phyloP scores from a whole-genome alignment of 2,797 vertebrate species.

The Argentina silus region DNA sequence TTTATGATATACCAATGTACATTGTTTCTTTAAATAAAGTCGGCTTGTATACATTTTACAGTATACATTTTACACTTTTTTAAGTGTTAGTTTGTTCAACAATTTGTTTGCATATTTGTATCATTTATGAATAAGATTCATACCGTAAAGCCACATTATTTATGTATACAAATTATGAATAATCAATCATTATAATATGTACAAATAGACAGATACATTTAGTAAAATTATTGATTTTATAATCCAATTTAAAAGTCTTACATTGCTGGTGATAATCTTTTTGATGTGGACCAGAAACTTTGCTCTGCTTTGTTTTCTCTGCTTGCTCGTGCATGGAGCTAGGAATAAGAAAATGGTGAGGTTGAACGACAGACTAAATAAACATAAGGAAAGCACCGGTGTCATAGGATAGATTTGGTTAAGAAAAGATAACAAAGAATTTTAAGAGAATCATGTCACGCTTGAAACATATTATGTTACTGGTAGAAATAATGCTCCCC shows the following conservation, averaged over 20 bases:
- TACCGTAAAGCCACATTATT: too few relatives aligned
- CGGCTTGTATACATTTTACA: too few relatives aligned
- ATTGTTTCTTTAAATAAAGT: background rate
- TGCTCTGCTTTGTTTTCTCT: slow-evolving; percentile 27
- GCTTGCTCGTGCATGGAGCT: slow-evolving; percentile 37
- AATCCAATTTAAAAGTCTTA: background rate
- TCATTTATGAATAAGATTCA: too few relatives aligned
- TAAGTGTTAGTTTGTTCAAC: too few relatives aligned
- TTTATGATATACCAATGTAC: background rate
- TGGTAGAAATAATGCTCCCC: background rate
- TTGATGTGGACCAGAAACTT: background rate
- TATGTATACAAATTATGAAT: too few relatives aligned
- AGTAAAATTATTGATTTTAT: background rate
- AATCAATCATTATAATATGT: too few relatives aligned
- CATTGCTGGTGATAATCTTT: background rate
- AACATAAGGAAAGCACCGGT: slow-evolving; percentile 53
- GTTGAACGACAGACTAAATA: slow-evolving; percentile 69
- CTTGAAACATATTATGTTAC: slow-evolving; percentile 14
- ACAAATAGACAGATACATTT: background rate
- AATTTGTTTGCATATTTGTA: too few relatives aligned
- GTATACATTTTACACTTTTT: too few relatives aligned
- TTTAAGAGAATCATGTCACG: background rate
- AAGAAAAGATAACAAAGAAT: slow-evolving; percentile 25
- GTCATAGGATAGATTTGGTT: slow-evolving; percentile 31
- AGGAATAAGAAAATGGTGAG: slow-evolving; percentile 53